phyloP scores from a whole-genome alignment of 2,113 vertebrate species.

The Myotis brandtii region DNA sequence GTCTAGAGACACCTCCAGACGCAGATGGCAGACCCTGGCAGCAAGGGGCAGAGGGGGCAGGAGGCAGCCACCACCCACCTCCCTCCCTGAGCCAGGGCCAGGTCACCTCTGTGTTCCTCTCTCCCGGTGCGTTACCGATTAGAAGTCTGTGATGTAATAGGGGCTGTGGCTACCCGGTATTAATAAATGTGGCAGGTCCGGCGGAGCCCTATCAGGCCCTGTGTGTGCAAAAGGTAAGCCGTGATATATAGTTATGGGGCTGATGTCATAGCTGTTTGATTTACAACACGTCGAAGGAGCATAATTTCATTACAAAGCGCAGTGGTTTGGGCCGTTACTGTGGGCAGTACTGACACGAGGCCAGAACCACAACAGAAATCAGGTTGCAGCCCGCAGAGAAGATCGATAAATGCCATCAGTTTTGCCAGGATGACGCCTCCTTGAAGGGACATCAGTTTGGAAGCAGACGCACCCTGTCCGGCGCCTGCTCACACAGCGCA shows the following conservation, averaged over 20 bases:
- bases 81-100: not conserved
- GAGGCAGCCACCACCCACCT: conserved; percentile 1
- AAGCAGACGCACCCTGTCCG: not conserved
- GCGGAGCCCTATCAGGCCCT: conserved; percentile 79
- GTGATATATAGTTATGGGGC: conserved; percentile 86
- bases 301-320: conserved; percentile 87
- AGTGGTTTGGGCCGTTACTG: conserved; percentile 86
- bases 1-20: not conserved
- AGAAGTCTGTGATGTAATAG: conserved; percentile 85
- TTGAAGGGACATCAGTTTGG: conserved; percentile 4
- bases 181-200: conserved; percentile 85
- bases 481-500: rapidly evolving
- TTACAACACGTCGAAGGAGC: conserved; percentile 85
- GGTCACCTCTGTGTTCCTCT: conserved; percentile 63
- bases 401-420: conserved; percentile 67
- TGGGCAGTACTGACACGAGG: conserved; percentile 86
- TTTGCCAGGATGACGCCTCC: conserved; percentile 59
- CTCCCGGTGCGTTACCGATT: conserved; percentile 73
- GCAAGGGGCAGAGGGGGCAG: not conserved
- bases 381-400: conserved; percentile 80
- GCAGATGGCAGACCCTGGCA: not conserved
- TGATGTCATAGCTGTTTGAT: conserved; percentile 88
- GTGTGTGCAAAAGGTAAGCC: conserved; percentile 86
- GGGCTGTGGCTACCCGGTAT: conserved; percentile 80
- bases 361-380: conserved; percentile 79